These are phyloP conservation scores for Scotopteryx bipunctaria DNA, from an alignment of 2,888 invertebrate genomes.

Conservation along the genomic window DNA sequence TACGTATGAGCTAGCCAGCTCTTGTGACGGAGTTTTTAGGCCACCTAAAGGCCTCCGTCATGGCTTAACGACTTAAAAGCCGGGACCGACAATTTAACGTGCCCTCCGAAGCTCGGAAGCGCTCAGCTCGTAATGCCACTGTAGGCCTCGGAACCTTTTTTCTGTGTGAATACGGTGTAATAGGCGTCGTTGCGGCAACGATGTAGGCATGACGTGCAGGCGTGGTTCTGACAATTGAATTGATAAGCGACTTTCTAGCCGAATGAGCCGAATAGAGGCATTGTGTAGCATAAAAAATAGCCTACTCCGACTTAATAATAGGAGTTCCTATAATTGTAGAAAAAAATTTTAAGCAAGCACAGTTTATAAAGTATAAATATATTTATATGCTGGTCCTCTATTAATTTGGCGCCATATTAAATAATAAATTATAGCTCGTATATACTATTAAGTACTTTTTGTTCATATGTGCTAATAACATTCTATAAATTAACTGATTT, in stretches of 20 bases:
- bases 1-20: no score
- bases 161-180: conserved; percentile 27
- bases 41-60: no score
- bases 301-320: conserved; percentile 21
- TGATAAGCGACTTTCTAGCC: conserved; percentile 76
- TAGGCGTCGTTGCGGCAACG: conserved; percentile 58
- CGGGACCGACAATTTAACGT: no score
- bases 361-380: background rate
- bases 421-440: background rate
- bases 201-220: conserved; percentile 62
- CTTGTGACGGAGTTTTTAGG: no score
- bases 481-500: background rate
- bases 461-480: no score
- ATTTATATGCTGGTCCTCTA: background rate
- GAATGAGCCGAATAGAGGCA: conserved; percentile 48
- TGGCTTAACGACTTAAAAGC: no score
- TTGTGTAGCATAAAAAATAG: conserved; percentile 28
- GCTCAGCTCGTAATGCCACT: no score
- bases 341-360: background rate
- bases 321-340: conserved; percentile 10
- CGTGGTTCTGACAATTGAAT: conserved; percentile 75
- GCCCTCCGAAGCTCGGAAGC: no score
- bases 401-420: background rate
- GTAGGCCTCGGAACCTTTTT: conserved; percentile 6
- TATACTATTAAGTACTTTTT: background rate